These are phyloP conservation scores for Hyposoter didymator DNA, from an alignment of 2,888 invertebrate genomes.

Conservation along the genomic window DNA sequence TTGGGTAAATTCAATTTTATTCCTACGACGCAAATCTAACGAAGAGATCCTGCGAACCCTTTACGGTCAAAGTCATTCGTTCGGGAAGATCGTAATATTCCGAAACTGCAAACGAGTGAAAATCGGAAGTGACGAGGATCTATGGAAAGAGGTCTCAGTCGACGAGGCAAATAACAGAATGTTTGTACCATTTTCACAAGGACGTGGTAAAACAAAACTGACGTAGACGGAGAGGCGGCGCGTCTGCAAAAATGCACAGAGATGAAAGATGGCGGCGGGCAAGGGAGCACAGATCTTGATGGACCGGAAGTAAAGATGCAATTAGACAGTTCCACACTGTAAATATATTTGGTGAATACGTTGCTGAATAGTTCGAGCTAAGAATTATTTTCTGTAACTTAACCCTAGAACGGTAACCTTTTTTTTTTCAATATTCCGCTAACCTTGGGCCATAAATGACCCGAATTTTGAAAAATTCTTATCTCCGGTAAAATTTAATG, in stretches of 20 bases:
- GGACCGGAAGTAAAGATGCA: background rate
- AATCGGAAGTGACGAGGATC: background rate
- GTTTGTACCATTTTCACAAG: background rate
- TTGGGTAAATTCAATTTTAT: slow-evolving; percentile 45
- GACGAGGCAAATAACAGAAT: background rate
- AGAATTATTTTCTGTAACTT: background rate
- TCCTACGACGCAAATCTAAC: slow-evolving; percentile 2
- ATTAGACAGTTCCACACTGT: background rate
- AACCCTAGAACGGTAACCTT: no score
- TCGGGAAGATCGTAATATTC: background rate
- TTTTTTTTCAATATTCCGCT: no score
- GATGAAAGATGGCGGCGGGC: background rate
- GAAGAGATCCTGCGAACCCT: background rate
- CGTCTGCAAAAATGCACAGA: background rate
- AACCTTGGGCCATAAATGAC: no score
- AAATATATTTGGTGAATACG: background rate
- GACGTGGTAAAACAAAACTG: no score
- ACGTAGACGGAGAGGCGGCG: no score
- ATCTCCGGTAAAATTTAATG: no score
- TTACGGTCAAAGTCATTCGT: background rate
- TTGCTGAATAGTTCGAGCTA: background rate
- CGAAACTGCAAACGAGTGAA: background rate
- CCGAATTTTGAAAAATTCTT: no score
- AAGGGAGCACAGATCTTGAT: background rate
- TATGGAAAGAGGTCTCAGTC: background rate